Percentiles rank a stretch among this genome's conserved stretches.
phyloP scores from a whole-genome alignment of 2,113 vertebrate genomes.

The Herpetotheres cachinnans region DNA sequence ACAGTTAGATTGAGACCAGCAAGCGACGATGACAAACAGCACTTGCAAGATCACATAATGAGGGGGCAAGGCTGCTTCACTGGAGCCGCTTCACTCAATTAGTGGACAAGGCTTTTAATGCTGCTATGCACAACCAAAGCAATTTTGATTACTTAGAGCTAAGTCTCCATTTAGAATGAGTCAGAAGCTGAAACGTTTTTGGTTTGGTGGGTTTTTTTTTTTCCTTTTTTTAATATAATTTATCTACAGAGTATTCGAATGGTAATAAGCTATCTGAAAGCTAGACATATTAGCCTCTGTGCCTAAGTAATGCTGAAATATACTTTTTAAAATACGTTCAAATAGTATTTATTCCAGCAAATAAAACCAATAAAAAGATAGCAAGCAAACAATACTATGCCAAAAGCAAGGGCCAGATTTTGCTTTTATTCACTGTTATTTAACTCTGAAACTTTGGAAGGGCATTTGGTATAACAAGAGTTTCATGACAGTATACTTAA shows the following conservation, averaged over 20 bases:
- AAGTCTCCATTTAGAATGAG: conserved; percentile 87
- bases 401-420: neutral
- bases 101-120: conserved; percentile 94
- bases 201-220: neutral
- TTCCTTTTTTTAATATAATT: conserved; percentile 69
- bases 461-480: neutral
- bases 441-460: neutral
- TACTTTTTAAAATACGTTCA: conserved; percentile 43
- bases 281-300: conserved; percentile 79
- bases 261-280: conserved; percentile 88
- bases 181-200: conserved; percentile 40
- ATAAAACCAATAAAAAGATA: conserved; percentile 60
- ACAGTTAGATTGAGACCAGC: conserved; percentile 68
- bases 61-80: conserved; percentile 82
- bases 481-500: neutral
- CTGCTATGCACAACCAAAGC: conserved; percentile 86
- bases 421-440: neutral
- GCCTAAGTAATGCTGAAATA: conserved; percentile 60
- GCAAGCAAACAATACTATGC: conserved; percentile 20
- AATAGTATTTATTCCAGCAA: conserved; percentile 55
- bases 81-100: conserved; percentile 88
- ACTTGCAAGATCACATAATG: conserved; percentile 86
- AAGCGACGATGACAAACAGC: conserved; percentile 81
- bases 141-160: conserved; percentile 87
- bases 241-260: conserved; percentile 80